A percentile compares a stretch with the other conserved stretches of the same genome.
phyloP scores from a whole-genome alignment of 2,888 invertebrate species.

The Amaurobius ferox region DNA sequence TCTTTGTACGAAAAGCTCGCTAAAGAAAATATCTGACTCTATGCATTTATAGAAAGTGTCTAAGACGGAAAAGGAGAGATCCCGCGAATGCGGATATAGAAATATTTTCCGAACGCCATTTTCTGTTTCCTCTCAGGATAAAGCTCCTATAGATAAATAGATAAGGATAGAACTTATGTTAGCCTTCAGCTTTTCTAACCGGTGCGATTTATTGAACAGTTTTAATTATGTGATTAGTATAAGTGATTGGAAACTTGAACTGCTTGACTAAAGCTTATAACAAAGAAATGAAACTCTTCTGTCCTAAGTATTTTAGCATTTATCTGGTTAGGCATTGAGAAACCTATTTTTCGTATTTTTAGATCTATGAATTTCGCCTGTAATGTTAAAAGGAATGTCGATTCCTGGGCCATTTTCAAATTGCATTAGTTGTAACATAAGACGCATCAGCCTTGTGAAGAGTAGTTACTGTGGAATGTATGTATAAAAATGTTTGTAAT shows the following conservation, averaged over 20 bases:
- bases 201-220: slow-evolving; percentile 59
- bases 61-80: slow-evolving; percentile 60
- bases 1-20: slow-evolving; percentile 68
- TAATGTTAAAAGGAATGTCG: no score
- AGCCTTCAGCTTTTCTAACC: slow-evolving; percentile 32
- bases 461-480: neutral
- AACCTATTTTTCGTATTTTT: no score
- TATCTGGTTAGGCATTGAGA: no score
- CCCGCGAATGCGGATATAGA: slow-evolving; percentile 57
- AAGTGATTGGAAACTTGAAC: no score
- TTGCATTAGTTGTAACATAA: no score
- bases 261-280: no score
- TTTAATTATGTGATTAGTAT: no score
- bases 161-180: slow-evolving; percentile 38
- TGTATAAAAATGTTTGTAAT: neutral
- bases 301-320: no score
- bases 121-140: slow-evolving; percentile 44
- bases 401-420: no score
- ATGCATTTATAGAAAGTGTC: slow-evolving; percentile 64
- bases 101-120: slow-evolving; percentile 55
- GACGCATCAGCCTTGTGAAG: neutral
- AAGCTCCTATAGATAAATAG: slow-evolving; percentile 65
- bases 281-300: no score
- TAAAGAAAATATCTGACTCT: slow-evolving; percentile 70
- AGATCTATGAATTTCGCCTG: no score